These are phyloP conservation scores for Tribolium freemani DNA, from an alignment of 2,888 invertebrate genomes.

Conservation along the genomic window DNA sequence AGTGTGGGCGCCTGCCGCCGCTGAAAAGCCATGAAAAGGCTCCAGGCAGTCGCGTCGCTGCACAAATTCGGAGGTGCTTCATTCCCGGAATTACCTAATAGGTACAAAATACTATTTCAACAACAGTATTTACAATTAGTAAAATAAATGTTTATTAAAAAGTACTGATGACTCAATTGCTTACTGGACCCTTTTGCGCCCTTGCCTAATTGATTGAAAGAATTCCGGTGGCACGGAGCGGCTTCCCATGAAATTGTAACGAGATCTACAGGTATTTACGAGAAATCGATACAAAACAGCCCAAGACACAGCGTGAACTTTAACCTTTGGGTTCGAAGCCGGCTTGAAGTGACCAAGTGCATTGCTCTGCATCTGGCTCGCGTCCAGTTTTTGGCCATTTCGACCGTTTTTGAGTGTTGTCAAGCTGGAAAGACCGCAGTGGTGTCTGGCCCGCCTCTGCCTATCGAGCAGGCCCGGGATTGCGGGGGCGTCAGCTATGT, in stretches of 20 bases:
- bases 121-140: too few species aligned
- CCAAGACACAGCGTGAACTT: constrained; percentile 27
- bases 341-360: constrained; percentile 5
- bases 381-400: constrained; percentile 9
- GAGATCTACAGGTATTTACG: constrained; percentile 26
- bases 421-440: constrained; percentile 35
- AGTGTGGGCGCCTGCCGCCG: constrained; percentile 34
- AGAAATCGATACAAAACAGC: constrained; percentile 8
- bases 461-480: constrained; percentile 51
- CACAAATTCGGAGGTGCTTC: constrained; percentile 26
- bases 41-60: constrained; percentile 25
- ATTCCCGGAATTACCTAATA: not conserved
- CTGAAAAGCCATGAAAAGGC: constrained; percentile 28
- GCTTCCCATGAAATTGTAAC: constrained; percentile 4
- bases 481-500: constrained; percentile 56
- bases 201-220: not conserved
- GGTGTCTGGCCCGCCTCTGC: constrained; percentile 44
- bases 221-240: not conserved
- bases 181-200: too few species aligned
- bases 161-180: too few species aligned
- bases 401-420: constrained; percentile 9
- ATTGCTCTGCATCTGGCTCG: constrained; percentile 23
- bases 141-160: too few species aligned
- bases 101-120: too few species aligned
- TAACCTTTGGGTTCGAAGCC: constrained; percentile 16